These are phyloP conservation scores for Montipora capitata DNA, from an alignment of 92 coral and sea anemone genomes.

Conservation along the genomic window DNA sequence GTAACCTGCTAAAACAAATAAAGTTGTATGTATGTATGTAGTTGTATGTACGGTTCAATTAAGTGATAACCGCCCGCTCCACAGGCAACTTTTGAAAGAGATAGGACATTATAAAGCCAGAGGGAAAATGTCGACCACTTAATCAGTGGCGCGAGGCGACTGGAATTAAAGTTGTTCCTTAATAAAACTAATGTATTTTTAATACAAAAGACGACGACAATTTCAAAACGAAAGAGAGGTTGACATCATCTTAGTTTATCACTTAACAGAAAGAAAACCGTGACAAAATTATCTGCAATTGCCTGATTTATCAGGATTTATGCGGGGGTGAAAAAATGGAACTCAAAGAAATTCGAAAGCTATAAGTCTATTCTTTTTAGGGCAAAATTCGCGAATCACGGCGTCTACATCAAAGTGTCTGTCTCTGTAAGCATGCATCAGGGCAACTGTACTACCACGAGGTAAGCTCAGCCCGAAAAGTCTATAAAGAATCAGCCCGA, in stretches of 20 bases:
- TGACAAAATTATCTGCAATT: too few relatives aligned
- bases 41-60: too few relatives aligned
- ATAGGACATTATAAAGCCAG: too few relatives aligned
- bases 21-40: too few relatives aligned
- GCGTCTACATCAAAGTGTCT: slow-evolving; percentile 45
- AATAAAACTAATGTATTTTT: background rate
- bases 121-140: too few relatives aligned
- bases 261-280: background rate
- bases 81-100: too few relatives aligned
- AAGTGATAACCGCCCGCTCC: background rate
- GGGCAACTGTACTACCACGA: slow-evolving; percentile 67
- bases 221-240: background rate
- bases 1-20: too few relatives aligned
- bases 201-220: too few relatives aligned
- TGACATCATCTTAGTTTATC: background rate
- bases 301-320: too few relatives aligned
- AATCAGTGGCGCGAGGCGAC: slow-evolving; percentile 2
- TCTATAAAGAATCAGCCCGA: slow-evolving; percentile 78
- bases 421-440: slow-evolving; percentile 60
- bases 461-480: slow-evolving; percentile 76
- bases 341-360: slow-evolving; percentile 80
- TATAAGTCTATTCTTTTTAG: slow-evolving; percentile 72
- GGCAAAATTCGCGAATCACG: slow-evolving; percentile 43
- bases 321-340: slow-evolving; percentile 20
- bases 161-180: background rate